Conservation (phyloP, 2,888 invertebrate genomes). For the Brachyptera risi region DNA sequence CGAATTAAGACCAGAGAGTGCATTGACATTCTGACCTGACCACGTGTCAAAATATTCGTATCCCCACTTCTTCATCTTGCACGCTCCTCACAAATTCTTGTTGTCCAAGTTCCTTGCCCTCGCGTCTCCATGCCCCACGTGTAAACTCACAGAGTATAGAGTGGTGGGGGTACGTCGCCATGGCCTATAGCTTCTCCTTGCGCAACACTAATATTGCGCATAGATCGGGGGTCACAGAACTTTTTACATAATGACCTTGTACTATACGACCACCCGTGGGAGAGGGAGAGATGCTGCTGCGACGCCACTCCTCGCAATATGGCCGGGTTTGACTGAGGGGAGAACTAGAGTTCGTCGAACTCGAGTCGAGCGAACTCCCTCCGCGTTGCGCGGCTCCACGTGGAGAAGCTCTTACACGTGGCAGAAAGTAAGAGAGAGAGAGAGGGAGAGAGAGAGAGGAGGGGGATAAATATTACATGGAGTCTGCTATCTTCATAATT, state of each 20-base stretch:
- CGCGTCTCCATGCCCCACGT: background rate
- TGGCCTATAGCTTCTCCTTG: background rate
- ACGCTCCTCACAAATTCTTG: slow-evolving; percentile 19
- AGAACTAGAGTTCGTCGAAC: slow-evolving; percentile 25
- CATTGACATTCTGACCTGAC: slow-evolving; percentile 29
- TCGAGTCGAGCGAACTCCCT: slow-evolving; percentile 14
- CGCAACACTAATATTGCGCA: slow-evolving; percentile 8
- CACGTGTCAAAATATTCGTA: slow-evolving; percentile 25
- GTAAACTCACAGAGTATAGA: too few species aligned
- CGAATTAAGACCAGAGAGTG: slow-evolving; percentile 27
- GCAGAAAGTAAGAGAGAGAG: background rate
- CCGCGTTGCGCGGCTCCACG: too few species aligned
- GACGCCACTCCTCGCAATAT: slow-evolving; percentile 21
- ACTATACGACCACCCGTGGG: slow-evolving; percentile 13
- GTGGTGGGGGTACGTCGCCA: background rate
- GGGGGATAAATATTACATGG: background rate
- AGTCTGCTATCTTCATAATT: background rate
- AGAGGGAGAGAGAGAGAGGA: background rate
- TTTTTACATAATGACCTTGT: slow-evolving; percentile 19
- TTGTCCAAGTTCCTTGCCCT: slow-evolving; percentile 8
- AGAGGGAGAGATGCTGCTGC: slow-evolving; percentile 18
- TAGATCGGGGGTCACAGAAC: background rate
- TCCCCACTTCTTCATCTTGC: slow-evolving; percentile 10
- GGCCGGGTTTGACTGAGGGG: slow-evolving; percentile 27
- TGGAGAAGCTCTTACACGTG: slow-evolving; percentile 18